These are phyloP conservation scores for Nautilus pompilius DNA, from an alignment of 1,140 invertebrate species.

Conservation along the genomic window DNA sequence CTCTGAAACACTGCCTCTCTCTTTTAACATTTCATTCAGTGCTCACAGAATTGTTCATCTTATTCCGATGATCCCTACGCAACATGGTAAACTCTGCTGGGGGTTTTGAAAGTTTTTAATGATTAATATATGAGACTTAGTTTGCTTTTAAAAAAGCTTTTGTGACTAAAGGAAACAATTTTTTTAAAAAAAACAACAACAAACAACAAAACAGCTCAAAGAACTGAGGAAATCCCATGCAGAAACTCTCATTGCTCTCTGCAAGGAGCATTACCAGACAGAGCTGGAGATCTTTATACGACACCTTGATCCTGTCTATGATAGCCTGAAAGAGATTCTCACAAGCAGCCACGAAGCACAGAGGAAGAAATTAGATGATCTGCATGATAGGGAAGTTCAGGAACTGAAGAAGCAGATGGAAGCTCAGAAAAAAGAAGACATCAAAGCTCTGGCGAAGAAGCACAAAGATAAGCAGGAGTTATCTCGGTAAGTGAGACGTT, in stretches of 20 bases:
- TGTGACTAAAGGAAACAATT: no score
- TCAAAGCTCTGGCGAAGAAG: constrained; percentile 75
- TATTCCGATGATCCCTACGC: no score
- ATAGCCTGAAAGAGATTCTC: constrained; percentile 75
- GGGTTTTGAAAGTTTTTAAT: no score
- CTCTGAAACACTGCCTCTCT: no score
- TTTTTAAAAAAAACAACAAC: no score
- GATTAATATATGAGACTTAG: no score
- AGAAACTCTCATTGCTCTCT: constrained; percentile 66
- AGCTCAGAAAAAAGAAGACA: constrained; percentile 77
- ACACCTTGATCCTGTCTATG: constrained; percentile 71
- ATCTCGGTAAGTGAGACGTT: constrained; percentile 57
- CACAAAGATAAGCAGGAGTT: constrained; percentile 87
- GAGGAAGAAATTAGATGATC: constrained; percentile 62
- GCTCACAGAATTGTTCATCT: not conserved
- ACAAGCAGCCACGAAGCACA: constrained; percentile 74
- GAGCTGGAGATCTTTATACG: constrained; percentile 79
- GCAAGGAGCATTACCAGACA: constrained; percentile 68
- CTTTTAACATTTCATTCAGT: no score
- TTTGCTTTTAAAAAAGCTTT: no score
- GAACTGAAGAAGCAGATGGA: constrained; percentile 82
- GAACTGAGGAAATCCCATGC: constrained; percentile 64
- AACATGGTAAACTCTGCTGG: no score
- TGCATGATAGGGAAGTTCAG: constrained; percentile 57
- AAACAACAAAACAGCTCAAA: no score